Evolutionary conservation across 2,888 invertebrate species (phyloP), one percentile per base, ranked within the genome.

Genomic region (Cynaeus angustus): DNA sequence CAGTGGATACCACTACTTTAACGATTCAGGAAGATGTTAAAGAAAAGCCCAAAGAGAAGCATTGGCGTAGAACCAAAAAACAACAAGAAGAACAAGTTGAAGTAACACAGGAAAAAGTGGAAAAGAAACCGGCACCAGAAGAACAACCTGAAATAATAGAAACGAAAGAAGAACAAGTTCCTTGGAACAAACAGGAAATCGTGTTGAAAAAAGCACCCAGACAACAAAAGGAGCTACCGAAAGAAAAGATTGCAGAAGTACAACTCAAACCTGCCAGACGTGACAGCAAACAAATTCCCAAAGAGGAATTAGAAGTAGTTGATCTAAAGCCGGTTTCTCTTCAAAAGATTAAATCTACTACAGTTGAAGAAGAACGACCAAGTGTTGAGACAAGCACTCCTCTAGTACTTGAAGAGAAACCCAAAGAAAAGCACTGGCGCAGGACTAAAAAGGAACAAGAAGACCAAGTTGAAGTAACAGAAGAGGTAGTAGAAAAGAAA

Each of bases 1-100:
- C 80, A 68, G 74, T 84, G 0, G 82, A 78, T 66, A 78, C 80
- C 37, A 81, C 74, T 61, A 84, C 85, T 72, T 79, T 82, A 56
- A 70, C 83, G 8, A 46, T 68, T n/a, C 50, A 74, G 30, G 74
- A 73, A 67, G 66, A 28, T 10, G 28, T 83, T 4, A 83, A 84
- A 71, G 65, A 52, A 28, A 46, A 8, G 21, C 21, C 83, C 3
- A 83, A 84, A 71, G 65, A 52, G 21, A 46, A 8, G 21, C 21
- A 21, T 68, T 70, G 77, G 78, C 62, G 77, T 73, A 74, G 78
- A 75, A 66, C 74, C 3, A 71, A 72, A 37, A 75, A 75, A 68
- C 53, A 59, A 41, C 68, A 68, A 64, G 41, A 48, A 65, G 45
- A 78, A 78, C 30, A 59, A 12, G 13, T 28, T 48, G 61, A 61